Percentiles rank a stretch among this genome's conserved stretches.
Conservation (phyloP, 2,888 invertebrate genomes). For the Sepioteuthis lessoniana region DNA sequence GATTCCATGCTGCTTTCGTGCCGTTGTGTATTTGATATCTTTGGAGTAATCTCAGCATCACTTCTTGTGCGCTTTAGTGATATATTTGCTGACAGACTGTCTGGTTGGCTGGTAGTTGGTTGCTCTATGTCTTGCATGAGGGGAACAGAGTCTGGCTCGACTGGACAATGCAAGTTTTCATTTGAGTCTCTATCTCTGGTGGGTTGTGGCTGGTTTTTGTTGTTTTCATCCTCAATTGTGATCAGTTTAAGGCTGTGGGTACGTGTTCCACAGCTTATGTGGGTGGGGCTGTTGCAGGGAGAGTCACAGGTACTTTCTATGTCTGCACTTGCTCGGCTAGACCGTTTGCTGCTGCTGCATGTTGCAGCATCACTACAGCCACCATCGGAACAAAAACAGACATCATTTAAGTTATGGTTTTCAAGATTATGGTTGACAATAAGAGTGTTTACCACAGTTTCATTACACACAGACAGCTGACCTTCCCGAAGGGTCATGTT, state of each 20-base stretch:
- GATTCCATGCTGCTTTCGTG: constrained; percentile 53
- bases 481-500: constrained; percentile 67
- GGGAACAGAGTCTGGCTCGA: constrained; percentile 52
- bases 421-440: constrained; percentile 51
- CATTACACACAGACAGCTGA: constrained; percentile 49
- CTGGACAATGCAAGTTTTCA: constrained; percentile 66
- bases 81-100: constrained; percentile 49
- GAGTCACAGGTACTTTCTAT: constrained; percentile 67
- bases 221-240: constrained; percentile 59
- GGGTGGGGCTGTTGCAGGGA: constrained; percentile 60
- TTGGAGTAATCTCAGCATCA: constrained; percentile 53
- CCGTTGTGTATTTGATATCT: constrained; percentile 48
- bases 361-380: constrained; percentile 68
- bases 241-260: constrained; percentile 51
- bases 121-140: constrained; percentile 49
- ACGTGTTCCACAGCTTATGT: constrained; percentile 49
- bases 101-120: constrained; percentile 49
- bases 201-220: constrained; percentile 60
- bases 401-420: constrained; percentile 70
- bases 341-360: constrained; percentile 67
- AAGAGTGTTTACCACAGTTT: constrained; percentile 44
- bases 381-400: constrained; percentile 74
- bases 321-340: constrained; percentile 65
- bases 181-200: constrained; percentile 68
- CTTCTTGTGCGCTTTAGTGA: constrained; percentile 55